Evolutionary conservation across 1,140 invertebrate species (phyloP), one percentile per base, ranked within the genome.

Genomic region (Temnothorax longispinosus): DNA sequence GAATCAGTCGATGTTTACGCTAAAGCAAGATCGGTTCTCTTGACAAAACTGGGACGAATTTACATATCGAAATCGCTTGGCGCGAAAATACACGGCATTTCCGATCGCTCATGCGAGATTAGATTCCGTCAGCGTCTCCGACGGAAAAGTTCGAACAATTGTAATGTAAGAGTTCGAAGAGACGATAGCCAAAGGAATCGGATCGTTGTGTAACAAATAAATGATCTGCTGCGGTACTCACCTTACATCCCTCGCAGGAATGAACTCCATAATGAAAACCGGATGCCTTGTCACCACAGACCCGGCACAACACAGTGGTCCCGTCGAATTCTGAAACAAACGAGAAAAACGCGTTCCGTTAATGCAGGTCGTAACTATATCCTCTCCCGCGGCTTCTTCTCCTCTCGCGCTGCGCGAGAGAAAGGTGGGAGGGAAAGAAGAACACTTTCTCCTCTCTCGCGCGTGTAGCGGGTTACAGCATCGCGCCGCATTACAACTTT

Each of bases 261-360:
- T 99, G 99, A 87, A 99, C 99, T 47, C 99, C 99, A 97, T 99
- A 99, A 95, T 99, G 99, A 95, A 99, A 99, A 41, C 99, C 99
- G 74, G 98, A 99, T 65, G 99, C 99, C 95, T 99, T 99, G 96
- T 99, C 99, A 44, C 99, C 99, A 95, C 99, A 99, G n/a, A 99
- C 99, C 92, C 99, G 97, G 95, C 99, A 99, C 65, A 99, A 95
- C 72, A 99, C 98, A 38, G 99, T 99, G 67, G 99, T 99, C 41
- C 99, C 99, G 96, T 99, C 99, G 95, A 99, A 99, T 97, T 99
- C 99, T 99, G 97, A 38, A 98, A 98, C 91, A 94, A 94, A 95
- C 69, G 74, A 67, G 52, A 65, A n/a, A 56, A 87, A 8, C 27
- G 13, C n/a, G 3, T 78, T 80, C 35, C 44, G 18, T 76, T 90